Conservation (phyloP, 2,113 vertebrate genomes). For the Cochlearius cochlearius region DNA sequence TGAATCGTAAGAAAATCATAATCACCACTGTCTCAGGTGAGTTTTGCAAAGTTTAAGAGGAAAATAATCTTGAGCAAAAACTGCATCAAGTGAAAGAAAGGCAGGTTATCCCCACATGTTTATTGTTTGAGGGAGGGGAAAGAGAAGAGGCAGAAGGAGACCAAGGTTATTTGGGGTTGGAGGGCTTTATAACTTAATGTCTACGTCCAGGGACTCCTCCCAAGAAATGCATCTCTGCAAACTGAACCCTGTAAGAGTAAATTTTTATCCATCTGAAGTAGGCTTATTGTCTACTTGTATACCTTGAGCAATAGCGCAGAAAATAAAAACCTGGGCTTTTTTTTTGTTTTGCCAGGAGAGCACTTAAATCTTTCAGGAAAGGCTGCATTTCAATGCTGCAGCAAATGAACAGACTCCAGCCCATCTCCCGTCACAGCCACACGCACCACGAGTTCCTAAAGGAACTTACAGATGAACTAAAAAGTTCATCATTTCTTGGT, state of each 20-base stretch:
- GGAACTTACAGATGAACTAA: background rate
- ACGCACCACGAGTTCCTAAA: background rate
- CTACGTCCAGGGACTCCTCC: background rate
- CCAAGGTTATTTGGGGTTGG: background rate
- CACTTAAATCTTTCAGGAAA: constrained; percentile 19
- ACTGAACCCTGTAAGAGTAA: background rate
- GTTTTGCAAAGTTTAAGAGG: background rate
- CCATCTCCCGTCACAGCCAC: background rate
- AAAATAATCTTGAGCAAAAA: constrained; percentile 6
- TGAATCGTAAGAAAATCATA: background rate
- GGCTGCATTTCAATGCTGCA: background rate
- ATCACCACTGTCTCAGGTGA: background rate
- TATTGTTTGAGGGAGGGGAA: background rate
- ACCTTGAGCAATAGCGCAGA: background rate
- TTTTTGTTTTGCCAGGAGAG: background rate
- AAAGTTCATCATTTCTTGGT: constrained; percentile 4
- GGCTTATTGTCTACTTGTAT: background rate
- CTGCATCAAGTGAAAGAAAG: background rate
- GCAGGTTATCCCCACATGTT: background rate
- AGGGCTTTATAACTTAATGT: background rate
- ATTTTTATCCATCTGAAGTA: background rate
- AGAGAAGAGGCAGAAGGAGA: background rate
- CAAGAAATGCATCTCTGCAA: background rate
- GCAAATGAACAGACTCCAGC: background rate
- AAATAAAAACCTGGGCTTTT: constrained; percentile 11